These are phyloP conservation scores for Pluvianellus socialis DNA, from an alignment of 2,113 vertebrate genomes.

Conservation along the genomic window DNA sequence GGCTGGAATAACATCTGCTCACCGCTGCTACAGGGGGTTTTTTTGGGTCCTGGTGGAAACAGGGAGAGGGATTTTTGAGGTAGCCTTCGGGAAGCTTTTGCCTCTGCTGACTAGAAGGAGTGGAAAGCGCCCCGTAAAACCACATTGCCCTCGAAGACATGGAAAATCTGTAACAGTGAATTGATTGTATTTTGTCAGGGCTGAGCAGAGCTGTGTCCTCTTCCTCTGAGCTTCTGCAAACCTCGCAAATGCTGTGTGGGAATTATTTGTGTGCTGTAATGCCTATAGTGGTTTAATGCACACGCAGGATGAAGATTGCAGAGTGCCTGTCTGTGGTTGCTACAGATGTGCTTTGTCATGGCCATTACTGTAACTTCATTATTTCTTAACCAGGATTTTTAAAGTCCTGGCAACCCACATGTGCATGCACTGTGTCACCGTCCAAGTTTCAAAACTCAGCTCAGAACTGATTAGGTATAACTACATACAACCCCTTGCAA, in stretches of 20 bases:
- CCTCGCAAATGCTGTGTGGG: background rate
- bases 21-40: background rate
- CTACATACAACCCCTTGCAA: background rate
- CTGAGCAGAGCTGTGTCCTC: background rate
- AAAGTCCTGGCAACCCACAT: background rate
- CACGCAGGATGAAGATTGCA: background rate
- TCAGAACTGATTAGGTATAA: background rate
- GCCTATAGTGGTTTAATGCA: background rate
- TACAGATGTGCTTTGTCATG: background rate
- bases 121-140: accelerated
- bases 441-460: background rate
- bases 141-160: background rate
- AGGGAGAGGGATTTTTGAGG: background rate
- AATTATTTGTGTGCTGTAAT: background rate
- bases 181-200: background rate
- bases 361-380: background rate
- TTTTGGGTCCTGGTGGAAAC: background rate
- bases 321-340: background rate
- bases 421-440: background rate
- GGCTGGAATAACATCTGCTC: background rate
- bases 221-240: background rate
- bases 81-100: background rate
- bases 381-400: background rate
- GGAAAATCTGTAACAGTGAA: background rate
- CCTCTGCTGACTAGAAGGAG: background rate